Evolutionary conservation across 1,140 invertebrate species (phyloP).

Genomic region (Chionoecetes opilio): DNA sequence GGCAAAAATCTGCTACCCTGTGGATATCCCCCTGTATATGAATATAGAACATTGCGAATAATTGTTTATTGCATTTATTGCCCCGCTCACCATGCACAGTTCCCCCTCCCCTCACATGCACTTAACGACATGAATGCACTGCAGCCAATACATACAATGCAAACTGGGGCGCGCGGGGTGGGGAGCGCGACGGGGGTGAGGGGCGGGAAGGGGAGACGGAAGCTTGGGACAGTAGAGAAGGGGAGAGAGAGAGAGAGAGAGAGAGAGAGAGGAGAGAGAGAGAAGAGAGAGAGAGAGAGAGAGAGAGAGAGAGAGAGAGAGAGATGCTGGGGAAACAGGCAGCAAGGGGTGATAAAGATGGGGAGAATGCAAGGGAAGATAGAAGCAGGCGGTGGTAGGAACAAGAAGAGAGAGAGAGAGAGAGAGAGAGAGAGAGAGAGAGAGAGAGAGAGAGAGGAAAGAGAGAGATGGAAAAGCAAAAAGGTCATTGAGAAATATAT

Average conservation of each 20-base stretch:
- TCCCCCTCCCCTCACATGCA: conserved; percentile 79
- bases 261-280: conserved; percentile 8
- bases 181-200: conserved; percentile 20
- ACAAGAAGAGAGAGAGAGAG: not conserved
- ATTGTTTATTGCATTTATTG: conserved; percentile 79
- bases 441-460: conserved; percentile 15
- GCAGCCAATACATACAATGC: conserved; percentile 79
- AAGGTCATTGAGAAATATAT: conserved; percentile 73
- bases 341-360: conserved; percentile 49
- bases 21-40: conserved; percentile 79
- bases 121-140: conserved; percentile 79
- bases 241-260: conserved; percentile 33
- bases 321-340: conserved; percentile 45
- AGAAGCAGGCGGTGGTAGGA: conserved; percentile 7
- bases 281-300: conserved; percentile 59
- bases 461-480: conserved; percentile 68
- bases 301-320: conserved; percentile 63
- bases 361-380: conserved; percentile 28
- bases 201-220: not conserved
- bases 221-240: not conserved
- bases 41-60: conserved; percentile 79
- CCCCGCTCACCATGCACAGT: conserved; percentile 74
- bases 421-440: conserved; percentile 13
- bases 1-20: conserved; percentile 79
- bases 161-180: conserved; percentile 70